Evolutionary conservation across 2,888 invertebrate genomes (phyloP), one percentile per base, ranked within the genome.

Genomic region (Leucania comma): DNA sequence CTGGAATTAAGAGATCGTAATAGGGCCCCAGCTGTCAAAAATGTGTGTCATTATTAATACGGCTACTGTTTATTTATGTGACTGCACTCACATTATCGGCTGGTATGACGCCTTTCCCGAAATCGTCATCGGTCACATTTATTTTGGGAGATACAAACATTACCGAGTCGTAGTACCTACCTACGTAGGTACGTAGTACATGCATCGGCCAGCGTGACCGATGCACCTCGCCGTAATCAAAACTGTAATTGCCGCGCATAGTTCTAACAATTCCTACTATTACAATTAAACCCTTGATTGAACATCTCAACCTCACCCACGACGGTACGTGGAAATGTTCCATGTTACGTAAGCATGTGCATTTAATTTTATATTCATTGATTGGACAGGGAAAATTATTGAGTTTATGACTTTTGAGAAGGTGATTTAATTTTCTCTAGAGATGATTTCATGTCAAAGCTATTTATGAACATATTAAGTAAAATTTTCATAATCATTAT

Each of bases 101-200:
- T 86, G 87, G 88, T 90, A 86, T 91, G 92, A 91, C 92, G 93
- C 89, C 89, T 92, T 93, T 92, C 90, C 89, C 88, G 86, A 92
- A 92, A 92, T 91, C 90, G 83, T 90, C 90, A 86, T 86, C 86
- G 86, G 90, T 93, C 93, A 92, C 87, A 90, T 92, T 93, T 95
- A 95, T 94, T 95, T 94, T 84, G 88, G 91, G 92, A 90, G 86
- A 70, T 84, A 85, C 86, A 88, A 87, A 84, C 85, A 87, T 85
- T 83, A 80, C 38, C 64, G 72, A 81, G 65, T 64, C 50, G 51
- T 70, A 80, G 66, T 81, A 77, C 65, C 75, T 22, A 57, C 57
- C 22, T 35, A 38, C 35, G 6, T 24, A 17, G 14, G 67, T 62
- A 80, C 72, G 77, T 69, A 59, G 24, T 32, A 59, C 51, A 79